Base-by-base conservation (phyloP, 2,797 vertebrate species). In the Diceros bicornis region DNA sequence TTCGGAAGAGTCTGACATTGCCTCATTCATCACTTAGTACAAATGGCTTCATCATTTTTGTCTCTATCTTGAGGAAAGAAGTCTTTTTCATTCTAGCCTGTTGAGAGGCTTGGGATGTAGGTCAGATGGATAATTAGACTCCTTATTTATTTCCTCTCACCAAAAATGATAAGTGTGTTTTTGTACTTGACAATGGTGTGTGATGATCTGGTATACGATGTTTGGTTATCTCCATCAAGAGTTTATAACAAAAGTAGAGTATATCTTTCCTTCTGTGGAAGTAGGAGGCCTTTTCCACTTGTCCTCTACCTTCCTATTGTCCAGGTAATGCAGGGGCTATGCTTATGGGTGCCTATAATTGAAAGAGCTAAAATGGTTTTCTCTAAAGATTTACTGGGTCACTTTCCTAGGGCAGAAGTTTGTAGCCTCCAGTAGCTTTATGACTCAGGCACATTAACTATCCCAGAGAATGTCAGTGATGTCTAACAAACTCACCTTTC, bases 321-420 rank as follows among this genome's bases (percentile, higher is more conserved):
- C 85, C 47, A 89, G 52, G 44, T 68, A 86, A 93, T 52, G 7
- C 13, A 74, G 17, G n/a, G 23, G 10, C 21, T 91, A n/a, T 74
- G 27, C 18, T 50, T 89, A 23, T n/a, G 77, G 13, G 72, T 87
- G 20, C n/a, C 11, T 86, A 4, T 74, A 79, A 91, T 4, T 89
- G 32, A 89, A 95, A 84, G 7, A 78, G 16, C 21, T 25, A 75
- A 78, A 96, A 64, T 62, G 11, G 23, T 34, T 90, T 95, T 96
- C 74, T 96, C 85, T 91, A 52, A 83, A 78, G 34, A 93, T 89
- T 94, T 79, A 29, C 37, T 83, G 61, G 21, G n/a, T 85, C 77
- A 72, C 13, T 93, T 84, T 93, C 41, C 32, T 29, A 93, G 29
- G 85, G 18, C 34, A 86, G 23, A 86, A 91, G 52, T n/a, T 47